phyloP scores from a whole-genome alignment of 2,888 invertebrate genomes.

The Acanthosepion pharaonis region DNA sequence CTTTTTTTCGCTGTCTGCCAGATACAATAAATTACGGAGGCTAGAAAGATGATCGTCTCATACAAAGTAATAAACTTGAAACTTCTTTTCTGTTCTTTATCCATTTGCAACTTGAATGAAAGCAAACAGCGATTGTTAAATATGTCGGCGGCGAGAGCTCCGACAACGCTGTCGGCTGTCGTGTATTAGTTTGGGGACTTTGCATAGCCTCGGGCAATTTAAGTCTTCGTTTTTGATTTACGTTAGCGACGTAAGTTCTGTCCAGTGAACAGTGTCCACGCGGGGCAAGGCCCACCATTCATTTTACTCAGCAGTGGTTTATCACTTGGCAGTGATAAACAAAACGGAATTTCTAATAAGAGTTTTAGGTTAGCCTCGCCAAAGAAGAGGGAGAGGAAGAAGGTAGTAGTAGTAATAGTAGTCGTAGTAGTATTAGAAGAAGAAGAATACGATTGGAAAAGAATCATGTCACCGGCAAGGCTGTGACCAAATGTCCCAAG shows the following conservation, averaged over 20 bases:
- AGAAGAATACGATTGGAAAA: too few relatives aligned
- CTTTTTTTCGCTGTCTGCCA: not conserved
- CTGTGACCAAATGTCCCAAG: too few relatives aligned
- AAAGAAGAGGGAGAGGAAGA: too few relatives aligned
- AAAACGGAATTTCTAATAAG: too few relatives aligned
- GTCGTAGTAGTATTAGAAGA: too few relatives aligned
- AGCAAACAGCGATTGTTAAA: not conserved
- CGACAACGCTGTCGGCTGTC: not conserved
- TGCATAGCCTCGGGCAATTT: not conserved
- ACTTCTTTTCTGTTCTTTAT: not conserved
- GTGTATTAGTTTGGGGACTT: not conserved
- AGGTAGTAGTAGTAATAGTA: too few relatives aligned
- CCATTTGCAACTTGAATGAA: not conserved
- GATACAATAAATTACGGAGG: not conserved
- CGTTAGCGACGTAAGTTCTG: not conserved
- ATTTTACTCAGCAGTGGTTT: not conserved
- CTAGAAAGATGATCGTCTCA: not conserved
- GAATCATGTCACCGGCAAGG: too few relatives aligned
- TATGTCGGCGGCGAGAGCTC: not conserved
- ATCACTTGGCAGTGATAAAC: not conserved
- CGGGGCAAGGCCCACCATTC: not conserved
- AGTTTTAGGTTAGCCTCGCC: too few relatives aligned
- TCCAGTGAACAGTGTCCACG: not conserved
- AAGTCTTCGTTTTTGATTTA: not conserved
- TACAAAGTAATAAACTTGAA: not conserved